Conservation (phyloP, 2,797 vertebrate genomes). For the Parauchenoglanis ngamensis region DNA sequence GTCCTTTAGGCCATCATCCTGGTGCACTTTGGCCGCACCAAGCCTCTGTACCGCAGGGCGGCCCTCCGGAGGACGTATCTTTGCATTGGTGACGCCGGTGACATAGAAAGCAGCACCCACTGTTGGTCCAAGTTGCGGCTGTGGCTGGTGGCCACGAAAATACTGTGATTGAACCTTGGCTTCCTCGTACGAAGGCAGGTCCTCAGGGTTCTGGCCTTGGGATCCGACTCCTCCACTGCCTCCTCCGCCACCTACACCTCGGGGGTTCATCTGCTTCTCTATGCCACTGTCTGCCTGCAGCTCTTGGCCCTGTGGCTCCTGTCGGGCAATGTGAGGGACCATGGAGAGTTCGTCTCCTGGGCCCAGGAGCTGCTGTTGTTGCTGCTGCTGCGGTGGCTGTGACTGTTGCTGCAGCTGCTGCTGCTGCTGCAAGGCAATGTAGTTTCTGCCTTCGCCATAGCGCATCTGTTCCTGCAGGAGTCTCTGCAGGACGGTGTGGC, state of each 20-base stretch:
- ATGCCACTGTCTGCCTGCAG: slow-evolving; percentile 92
- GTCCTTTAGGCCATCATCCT: slow-evolving; percentile 96
- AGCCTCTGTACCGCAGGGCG: slow-evolving; percentile 89
- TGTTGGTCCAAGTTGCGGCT: slow-evolving; percentile 69
- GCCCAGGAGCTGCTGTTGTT: slow-evolving; percentile 73
- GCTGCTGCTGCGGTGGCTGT: slow-evolving; percentile 37
- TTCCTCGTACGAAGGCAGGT: slow-evolving; percentile 95
- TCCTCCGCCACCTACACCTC: slow-evolving; percentile 61
- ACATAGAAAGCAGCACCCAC: slow-evolving; percentile 92
- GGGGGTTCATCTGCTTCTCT: slow-evolving; percentile 87
- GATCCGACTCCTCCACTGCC: slow-evolving; percentile 79
- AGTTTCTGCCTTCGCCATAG: slow-evolving; percentile 89
- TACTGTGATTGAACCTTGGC: slow-evolving; percentile 98
- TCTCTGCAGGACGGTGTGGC: slow-evolving; percentile 92
- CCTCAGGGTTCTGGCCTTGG: slow-evolving; percentile 83
- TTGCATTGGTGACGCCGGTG: slow-evolving; percentile 79
- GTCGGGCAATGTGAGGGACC: slow-evolving; percentile 90
- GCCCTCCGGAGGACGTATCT: slow-evolving; percentile 81
- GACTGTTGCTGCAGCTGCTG: slow-evolving; percentile 65
- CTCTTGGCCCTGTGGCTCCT: slow-evolving; percentile 98
- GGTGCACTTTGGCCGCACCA: slow-evolving; percentile 88
- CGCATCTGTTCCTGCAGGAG: slow-evolving; percentile 97
- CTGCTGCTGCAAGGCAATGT: slow-evolving; percentile 87
- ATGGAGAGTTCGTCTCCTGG: slow-evolving; percentile 83
- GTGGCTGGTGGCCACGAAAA: slow-evolving; percentile 82